A percentile compares a stretch with the other conserved stretches of the same genome.
Evolutionary conservation across 2,797 vertebrate species (phyloP).

Genomic region (Agapornis canus): DNA sequence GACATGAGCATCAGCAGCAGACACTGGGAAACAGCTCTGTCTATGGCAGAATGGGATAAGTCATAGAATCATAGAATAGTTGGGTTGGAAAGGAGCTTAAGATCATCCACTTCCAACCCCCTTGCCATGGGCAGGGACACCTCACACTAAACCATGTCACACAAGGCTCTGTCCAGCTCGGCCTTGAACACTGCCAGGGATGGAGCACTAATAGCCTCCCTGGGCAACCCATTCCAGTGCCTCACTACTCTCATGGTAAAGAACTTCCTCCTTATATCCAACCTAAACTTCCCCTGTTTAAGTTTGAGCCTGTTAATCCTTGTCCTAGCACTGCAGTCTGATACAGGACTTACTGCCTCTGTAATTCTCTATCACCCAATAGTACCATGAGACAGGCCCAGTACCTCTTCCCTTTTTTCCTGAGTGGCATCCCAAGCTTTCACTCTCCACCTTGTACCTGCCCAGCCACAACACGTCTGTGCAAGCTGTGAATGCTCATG

Average conservation of each 20-base stretch:
- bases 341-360: neutral
- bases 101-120: neutral
- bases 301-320: too few relatives aligned
- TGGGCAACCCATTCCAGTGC: neutral
- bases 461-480: too few relatives aligned
- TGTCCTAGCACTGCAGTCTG: too few relatives aligned
- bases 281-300: neutral
- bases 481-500: too few relatives aligned
- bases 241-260: neutral
- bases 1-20: accelerated
- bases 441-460: too few relatives aligned
- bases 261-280: neutral
- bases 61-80: neutral
- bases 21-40: neutral
- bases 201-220: neutral
- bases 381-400: neutral
- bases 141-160: neutral
- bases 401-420: too few relatives aligned
- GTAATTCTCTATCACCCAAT: neutral
- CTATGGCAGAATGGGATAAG: neutral
- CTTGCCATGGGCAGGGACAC: neutral
- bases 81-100: neutral
- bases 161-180: neutral
- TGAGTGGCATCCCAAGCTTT: too few relatives aligned
- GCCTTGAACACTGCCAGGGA: neutral